Evolutionary conservation across 1,140 invertebrate genomes (phyloP).

Genomic region (Spodoptera litura): DNA sequence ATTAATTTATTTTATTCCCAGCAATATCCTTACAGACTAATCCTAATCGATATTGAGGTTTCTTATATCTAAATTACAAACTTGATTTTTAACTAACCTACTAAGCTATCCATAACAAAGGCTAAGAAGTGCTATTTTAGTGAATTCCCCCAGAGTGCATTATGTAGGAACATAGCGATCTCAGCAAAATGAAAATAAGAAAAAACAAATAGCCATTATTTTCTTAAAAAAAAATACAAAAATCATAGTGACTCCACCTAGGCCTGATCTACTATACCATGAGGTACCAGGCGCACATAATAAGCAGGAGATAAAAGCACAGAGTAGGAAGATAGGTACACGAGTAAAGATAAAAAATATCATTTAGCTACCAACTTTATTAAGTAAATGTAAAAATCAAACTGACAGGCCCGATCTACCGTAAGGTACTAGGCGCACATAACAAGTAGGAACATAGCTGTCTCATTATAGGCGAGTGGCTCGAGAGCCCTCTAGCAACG

Average conservation of each 20-base stretch:
- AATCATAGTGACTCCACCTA: not conserved
- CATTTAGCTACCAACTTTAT: too few species aligned
- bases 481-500: slow-evolving; percentile 49
- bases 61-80: too few species aligned
- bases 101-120: too few species aligned
- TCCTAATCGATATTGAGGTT: too few species aligned
- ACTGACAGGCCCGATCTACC: not conserved
- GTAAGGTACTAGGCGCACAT: slow-evolving; percentile 13
- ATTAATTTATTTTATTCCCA: too few species aligned
- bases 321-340: not conserved
- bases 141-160: too few species aligned
- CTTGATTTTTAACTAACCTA: too few species aligned
- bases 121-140: too few species aligned
- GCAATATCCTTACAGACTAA: too few species aligned
- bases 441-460: slow-evolving; percentile 38
- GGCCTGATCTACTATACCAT: not conserved
- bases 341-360: too few species aligned
- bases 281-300: slow-evolving; percentile 12
- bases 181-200: slow-evolving; percentile 15
- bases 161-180: slow-evolving; percentile 30
- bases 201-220: too few species aligned
- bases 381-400: not conserved
- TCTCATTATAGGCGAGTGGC: slow-evolving; percentile 56
- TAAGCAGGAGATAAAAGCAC: not conserved
- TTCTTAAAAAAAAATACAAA: not conserved